Conservation (phyloP, 2,113 vertebrate species). For the Castor canadensis region DNA sequence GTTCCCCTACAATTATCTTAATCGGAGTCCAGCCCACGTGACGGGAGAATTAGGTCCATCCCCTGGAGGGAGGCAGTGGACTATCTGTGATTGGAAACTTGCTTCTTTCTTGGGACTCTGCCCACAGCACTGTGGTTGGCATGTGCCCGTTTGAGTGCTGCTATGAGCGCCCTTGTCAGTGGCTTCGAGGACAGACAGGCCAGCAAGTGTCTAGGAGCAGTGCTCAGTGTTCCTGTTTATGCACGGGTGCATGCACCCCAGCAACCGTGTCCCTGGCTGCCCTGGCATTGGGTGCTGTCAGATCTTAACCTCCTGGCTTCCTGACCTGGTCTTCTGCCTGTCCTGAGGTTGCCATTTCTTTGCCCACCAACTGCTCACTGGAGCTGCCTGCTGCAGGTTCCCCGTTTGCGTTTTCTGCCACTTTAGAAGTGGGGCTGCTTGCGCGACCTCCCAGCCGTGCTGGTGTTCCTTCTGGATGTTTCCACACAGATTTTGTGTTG, state of each 20-base stretch:
- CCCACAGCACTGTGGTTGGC: neutral
- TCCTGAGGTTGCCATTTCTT: no score
- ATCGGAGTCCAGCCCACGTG: no score
- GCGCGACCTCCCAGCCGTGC: neutral
- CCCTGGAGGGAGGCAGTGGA: neutral
- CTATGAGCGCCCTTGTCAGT: neutral
- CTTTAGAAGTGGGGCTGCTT: no score
- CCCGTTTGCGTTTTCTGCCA: neutral
- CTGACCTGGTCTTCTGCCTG: fast-evolving
- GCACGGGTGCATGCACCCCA: fast-evolving
- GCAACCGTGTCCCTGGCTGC: neutral
- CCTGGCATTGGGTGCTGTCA: no score
- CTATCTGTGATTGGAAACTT: neutral
- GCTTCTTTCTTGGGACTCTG: neutral
- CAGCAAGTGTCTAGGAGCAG: no score
- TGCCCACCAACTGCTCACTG: neutral
- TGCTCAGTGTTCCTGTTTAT: neutral
- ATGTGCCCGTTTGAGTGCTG: neutral
- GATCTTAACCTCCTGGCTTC: neutral
- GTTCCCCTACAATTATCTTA: no score
- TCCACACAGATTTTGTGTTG: neutral
- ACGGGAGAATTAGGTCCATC: no score
- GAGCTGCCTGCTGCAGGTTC: neutral
- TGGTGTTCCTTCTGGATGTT: neutral
- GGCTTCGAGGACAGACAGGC: neutral